phyloP scores from a whole-genome alignment of 2,797 vertebrate genomes.

The Phylloscopus collybita region DNA sequence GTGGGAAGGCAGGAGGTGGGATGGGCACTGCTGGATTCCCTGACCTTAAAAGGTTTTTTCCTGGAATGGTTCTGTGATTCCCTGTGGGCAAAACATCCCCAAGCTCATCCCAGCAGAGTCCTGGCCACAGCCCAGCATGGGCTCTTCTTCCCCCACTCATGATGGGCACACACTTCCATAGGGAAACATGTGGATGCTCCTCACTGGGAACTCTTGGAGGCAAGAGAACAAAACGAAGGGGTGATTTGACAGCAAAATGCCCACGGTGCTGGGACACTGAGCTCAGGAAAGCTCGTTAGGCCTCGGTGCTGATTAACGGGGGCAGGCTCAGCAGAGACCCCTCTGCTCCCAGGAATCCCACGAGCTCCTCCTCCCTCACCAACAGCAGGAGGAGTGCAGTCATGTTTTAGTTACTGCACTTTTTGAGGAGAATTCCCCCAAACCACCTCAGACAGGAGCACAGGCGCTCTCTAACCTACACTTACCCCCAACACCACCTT shows the following conservation, averaged over 20 bases:
- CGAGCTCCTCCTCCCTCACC: not conserved
- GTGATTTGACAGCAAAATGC: not conserved
- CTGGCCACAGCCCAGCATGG: not conserved
- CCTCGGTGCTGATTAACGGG: not conserved
- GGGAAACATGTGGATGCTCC: not conserved
- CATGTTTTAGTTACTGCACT: fast-evolving
- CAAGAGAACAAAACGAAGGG: not conserved
- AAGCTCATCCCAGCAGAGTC: not conserved
- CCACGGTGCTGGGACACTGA: not conserved
- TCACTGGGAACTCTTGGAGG: not conserved
- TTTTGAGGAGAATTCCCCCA: not conserved
- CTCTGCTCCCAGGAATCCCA: not conserved
- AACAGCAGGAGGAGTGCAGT: not conserved
- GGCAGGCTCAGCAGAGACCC: not conserved
- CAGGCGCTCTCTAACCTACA: not conserved
- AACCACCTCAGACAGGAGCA: not conserved
- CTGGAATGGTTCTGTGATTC: not conserved
- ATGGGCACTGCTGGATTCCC: not conserved
- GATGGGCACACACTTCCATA: not conserved
- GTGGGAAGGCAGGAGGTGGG: not conserved
- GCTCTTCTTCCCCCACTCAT: not conserved
- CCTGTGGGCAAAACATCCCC: no score
- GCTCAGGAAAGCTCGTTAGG: not conserved
- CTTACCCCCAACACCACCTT: not conserved
- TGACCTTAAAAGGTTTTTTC: not conserved